Evolutionary conservation across 37 sponge, comb jelly and placozoan species (phyloP).

Genomic region (Hormiphora californensis): DNA sequence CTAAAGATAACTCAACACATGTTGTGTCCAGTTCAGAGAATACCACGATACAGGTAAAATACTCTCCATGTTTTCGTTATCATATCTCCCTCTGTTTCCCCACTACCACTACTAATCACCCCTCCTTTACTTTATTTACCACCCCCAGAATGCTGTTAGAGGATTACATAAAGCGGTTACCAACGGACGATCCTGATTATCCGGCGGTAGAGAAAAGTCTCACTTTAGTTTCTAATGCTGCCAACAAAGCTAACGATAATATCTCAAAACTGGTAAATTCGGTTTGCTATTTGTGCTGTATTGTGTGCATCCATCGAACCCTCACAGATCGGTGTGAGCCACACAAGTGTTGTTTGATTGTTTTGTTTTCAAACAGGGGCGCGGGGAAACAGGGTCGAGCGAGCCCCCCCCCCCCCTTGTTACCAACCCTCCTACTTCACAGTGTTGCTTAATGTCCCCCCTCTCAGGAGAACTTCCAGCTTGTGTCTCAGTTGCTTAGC

Average conservation of each 20-base stretch:
- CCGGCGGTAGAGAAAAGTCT: slow-evolving; percentile 63
- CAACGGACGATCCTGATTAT: slow-evolving; percentile 4
- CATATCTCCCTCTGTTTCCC: neutral
- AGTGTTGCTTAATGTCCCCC: no score
- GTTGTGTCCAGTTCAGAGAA: slow-evolving; percentile 39
- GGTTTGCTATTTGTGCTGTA: no score
- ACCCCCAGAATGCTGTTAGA: slow-evolving; percentile 46
- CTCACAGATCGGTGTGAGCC: no score
- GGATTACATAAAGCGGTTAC: slow-evolving; percentile 19
- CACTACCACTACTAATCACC: neutral
- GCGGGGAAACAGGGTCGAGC: no score
- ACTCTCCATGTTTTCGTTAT: no score
- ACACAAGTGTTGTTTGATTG: no score
- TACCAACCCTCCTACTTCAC: no score
- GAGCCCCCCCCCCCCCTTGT: no score
- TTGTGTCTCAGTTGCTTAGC: slow-evolving; percentile 27
- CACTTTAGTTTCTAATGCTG: slow-evolving; percentile 75
- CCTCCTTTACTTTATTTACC: neutral
- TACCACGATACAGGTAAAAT: slow-evolving; percentile 49
- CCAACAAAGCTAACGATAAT: slow-evolving; percentile 72
- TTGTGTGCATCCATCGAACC: no score
- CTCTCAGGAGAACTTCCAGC: slow-evolving; percentile 49
- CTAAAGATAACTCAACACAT: slow-evolving; percentile 45
- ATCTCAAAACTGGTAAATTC: slow-evolving; percentile 78
- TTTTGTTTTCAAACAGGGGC: no score